Evolutionary conservation across 2,888 invertebrate genomes (phyloP).

Genomic region (Chelonus formosanus): DNA sequence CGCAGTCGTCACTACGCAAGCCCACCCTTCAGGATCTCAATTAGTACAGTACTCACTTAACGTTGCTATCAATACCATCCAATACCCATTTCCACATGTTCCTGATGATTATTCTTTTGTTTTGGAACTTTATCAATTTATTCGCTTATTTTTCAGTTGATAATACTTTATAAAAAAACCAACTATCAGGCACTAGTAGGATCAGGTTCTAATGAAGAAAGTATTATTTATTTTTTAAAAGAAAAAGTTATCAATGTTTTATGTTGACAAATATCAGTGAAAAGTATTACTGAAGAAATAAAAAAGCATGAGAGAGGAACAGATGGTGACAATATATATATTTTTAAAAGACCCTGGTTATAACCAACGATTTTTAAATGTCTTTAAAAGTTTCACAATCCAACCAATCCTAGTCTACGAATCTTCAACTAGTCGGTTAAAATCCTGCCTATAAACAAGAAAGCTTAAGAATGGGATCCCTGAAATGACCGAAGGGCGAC

Average conservation of each 20-base stretch:
- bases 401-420: conserved; percentile 3
- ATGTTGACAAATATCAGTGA: too few relatives aligned
- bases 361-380: conserved; percentile 28
- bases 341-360: neutral
- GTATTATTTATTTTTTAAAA: too few relatives aligned
- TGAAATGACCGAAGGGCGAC: conserved; percentile 56
- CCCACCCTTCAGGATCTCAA: conserved; percentile 50
- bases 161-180: too few relatives aligned
- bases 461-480: conserved; percentile 54
- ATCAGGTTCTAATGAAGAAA: too few relatives aligned
- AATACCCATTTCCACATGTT: conserved; percentile 38
- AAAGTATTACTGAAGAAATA: too few relatives aligned
- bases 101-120: neutral
- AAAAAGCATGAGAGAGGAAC: too few relatives aligned
- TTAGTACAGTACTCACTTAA: conserved; percentile 56
- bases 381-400: conserved; percentile 15
- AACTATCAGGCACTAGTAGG: too few relatives aligned
- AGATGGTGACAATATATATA: too few relatives aligned
- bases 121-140: too few relatives aligned
- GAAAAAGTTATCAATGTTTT: too few relatives aligned
- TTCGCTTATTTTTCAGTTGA: too few relatives aligned
- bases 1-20: conserved; percentile 31
- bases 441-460: conserved; percentile 59
- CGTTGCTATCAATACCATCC: conserved; percentile 50
- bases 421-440: conserved; percentile 33